These are phyloP conservation scores for Agriotes lineatus DNA, from an alignment of 2,888 invertebrate genomes.

Conservation along the genomic window DNA sequence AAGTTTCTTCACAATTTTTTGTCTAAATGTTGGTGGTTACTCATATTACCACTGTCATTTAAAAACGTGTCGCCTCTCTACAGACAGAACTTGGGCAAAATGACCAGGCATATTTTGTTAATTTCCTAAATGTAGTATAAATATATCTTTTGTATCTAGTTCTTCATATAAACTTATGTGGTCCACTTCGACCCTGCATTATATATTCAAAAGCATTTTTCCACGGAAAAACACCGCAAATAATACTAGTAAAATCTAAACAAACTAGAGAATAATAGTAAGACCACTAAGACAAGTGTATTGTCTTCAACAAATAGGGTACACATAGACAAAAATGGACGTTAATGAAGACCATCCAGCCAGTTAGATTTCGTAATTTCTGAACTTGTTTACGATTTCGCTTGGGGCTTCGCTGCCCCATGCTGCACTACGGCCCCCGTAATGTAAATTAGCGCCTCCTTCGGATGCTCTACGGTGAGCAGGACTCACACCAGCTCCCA, in stretches of 20 bases:
- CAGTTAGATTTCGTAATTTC: constrained; percentile 91
- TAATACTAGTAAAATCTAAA: constrained; percentile 16
- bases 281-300: constrained; percentile 35
- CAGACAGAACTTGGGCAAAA: background rate
- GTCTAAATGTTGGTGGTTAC: no score
- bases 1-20: no score
- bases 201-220: constrained; percentile 36
- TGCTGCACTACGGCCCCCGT: constrained; percentile 71
- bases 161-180: constrained; percentile 41
- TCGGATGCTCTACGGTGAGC: constrained; percentile 84
- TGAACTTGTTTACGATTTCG: constrained; percentile 88
- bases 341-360: constrained; percentile 18
- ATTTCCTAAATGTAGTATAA: constrained; percentile 25
- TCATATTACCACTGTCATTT: background rate
- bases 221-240: constrained; percentile 36
- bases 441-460: constrained; percentile 86
- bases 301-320: constrained; percentile 30
- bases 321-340: constrained; percentile 42
- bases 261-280: constrained; percentile 20
- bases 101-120: background rate
- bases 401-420: constrained; percentile 83
- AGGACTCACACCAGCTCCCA: constrained; percentile 70
- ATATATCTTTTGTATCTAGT: constrained; percentile 34
- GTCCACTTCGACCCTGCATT: constrained; percentile 46
- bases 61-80: background rate